Conservation (phyloP, 1,140 invertebrate species). For the Vanessa atalanta region DNA sequence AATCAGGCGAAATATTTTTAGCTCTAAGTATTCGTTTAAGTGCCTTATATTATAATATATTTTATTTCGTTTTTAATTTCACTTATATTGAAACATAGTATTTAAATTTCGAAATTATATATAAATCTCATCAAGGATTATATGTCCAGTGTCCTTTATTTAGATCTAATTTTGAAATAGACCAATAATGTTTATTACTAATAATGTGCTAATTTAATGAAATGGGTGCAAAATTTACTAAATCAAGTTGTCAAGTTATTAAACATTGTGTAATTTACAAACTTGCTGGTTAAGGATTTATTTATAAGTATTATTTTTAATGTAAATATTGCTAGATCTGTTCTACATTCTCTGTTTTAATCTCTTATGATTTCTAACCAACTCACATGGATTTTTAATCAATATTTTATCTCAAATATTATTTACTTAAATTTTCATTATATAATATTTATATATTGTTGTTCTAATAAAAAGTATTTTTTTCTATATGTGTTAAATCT, state of each 20-base stretch:
- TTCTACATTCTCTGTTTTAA: neutral
- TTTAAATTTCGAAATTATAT: too few relatives aligned
- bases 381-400: neutral
- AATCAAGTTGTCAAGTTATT: neutral
- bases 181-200: too few relatives aligned
- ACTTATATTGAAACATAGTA: too few relatives aligned
- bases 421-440: neutral
- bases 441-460: neutral
- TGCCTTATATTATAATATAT: too few relatives aligned
- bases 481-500: neutral
- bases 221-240: neutral
- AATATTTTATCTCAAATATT: neutral
- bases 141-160: too few relatives aligned
- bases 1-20: too few relatives aligned
- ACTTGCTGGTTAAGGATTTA: constrained; percentile 4
- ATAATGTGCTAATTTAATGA: too few relatives aligned
- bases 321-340: constrained; percentile 1
- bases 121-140: too few relatives aligned
- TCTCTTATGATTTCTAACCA: neutral
- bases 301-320: constrained; percentile 5
- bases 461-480: neutral
- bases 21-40: too few relatives aligned
- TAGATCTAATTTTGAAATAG: too few relatives aligned
- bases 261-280: neutral
- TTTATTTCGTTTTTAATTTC: too few relatives aligned